Conservation (phyloP, 2,888 invertebrate species). For the Mamestra brassicae region DNA sequence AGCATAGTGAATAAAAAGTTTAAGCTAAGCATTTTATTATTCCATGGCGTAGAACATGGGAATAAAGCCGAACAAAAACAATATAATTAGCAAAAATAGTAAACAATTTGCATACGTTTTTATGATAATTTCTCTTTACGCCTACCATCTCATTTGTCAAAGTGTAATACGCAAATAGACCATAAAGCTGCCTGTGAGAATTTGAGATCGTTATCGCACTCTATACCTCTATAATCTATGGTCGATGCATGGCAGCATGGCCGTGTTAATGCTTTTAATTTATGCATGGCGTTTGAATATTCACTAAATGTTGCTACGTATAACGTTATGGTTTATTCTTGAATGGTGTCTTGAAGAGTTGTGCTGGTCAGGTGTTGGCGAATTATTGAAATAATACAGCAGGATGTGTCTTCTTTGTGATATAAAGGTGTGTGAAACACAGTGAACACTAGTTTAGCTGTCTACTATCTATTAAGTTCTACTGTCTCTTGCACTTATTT, state of each 20-base stretch:
- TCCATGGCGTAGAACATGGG: conserved; percentile 8
- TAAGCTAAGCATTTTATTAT: not conserved
- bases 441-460: conserved; percentile 3
- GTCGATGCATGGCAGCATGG: conserved; percentile 21
- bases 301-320: conserved; percentile 25
- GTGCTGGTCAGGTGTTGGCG: conserved; percentile 8
- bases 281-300: conserved; percentile 58
- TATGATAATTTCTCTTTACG: conserved; percentile 31
- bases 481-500: conserved; percentile 16
- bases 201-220: conserved; percentile 53
- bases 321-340: conserved; percentile 15
- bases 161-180: conserved; percentile 56
- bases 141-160: conserved; percentile 50
- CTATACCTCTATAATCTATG: conserved; percentile 54
- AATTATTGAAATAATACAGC: conserved; percentile 16
- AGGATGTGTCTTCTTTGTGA: not conserved
- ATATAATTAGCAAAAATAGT: conserved; percentile 38
- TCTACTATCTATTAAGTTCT: not conserved
- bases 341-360: not conserved
- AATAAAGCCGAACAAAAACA: conserved; percentile 26
- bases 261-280: conserved; percentile 57
- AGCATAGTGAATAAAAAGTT: not conserved
- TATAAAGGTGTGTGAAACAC: not conserved
- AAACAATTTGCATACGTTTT: conserved; percentile 41
- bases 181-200: conserved; percentile 51